Base-by-base conservation (phyloP, 2,888 invertebrate species). In the Trichogramma evanescens region DNA sequence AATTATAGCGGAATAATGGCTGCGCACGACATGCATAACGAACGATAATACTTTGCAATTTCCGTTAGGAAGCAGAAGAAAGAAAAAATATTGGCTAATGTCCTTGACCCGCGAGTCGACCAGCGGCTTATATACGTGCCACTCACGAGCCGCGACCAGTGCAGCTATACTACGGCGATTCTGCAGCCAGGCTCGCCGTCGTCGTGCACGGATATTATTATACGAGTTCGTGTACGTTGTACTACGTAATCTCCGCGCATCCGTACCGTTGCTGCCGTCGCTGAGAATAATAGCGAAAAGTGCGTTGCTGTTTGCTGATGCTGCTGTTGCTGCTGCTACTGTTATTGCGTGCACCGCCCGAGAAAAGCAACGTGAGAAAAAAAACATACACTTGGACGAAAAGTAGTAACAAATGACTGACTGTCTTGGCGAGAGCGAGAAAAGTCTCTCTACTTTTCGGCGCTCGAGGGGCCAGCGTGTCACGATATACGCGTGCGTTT, bases 61-160 rank as follows among this genome's bases (percentile, higher is more conserved):
- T 63, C 56, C 60, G 63, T 55, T 57, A 58, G 49, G 57, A 63
- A 63, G 54, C 59, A 53, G 38, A 63, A 63, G 49, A 55, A 63
- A 63, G 54, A 63, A 53, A 53, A 63, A 63, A 60, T 54, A 63
- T 63, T 55, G 52, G 58, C 50, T 42, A 52, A 52, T 52, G 60
- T 57, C 60, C 60, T 63, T 63, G 63, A 63, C 60, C 57, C 63
- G 59, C 7, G 48, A 51, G 44, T 7, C 38, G 38, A 26, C 43
- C 9, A 39, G 48, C 49, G 26, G 26, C 26, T 26, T 26, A 26
- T 26, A 26, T 26, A 2, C 26, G 26, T 26, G 26, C 26, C 1
- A 26, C 26, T 26, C 26, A 26, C 26, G 26, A 26, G 26, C 26
- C 26, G 26, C 26, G 26, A 26, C 26, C 26, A 26, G 26, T 26